These are phyloP conservation scores for Actenoides lindsayi DNA, from an alignment of 2,113 vertebrate genomes.

Conservation along the genomic window DNA sequence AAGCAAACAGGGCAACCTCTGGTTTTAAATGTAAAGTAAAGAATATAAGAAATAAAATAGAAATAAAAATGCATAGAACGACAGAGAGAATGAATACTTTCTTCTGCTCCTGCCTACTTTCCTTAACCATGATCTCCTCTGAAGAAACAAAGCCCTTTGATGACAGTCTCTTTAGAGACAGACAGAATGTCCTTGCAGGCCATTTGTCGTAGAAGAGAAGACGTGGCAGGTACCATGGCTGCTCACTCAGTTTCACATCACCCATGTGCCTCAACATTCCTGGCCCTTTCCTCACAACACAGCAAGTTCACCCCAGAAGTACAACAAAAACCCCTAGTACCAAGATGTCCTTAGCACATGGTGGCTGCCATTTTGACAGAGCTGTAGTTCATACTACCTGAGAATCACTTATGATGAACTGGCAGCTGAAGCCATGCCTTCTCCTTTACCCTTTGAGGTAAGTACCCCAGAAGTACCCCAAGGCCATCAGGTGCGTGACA, in stretches of 20 bases:
- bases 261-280: neutral
- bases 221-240: neutral
- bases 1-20: neutral
- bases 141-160: neutral
- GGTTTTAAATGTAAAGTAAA: neutral
- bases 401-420: neutral
- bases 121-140: neutral
- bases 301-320: neutral
- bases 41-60: neutral
- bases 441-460: neutral
- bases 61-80: neutral
- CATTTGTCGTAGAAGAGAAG: neutral
- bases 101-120: neutral
- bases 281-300: neutral
- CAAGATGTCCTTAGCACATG: neutral
- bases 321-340: neutral
- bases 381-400: neutral
- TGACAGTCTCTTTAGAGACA: neutral
- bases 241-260: neutral
- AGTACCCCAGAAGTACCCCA: neutral
- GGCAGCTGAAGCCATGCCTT: neutral
- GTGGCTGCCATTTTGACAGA: neutral
- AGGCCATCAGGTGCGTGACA: neutral
- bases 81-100: accelerated
- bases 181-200: neutral